A percentile compares a stretch with the other conserved stretches of the same genome.
These are phyloP conservation scores for Barnardius zonarius DNA, from an alignment of 2,113 vertebrate species.

Conservation along the genomic window DNA sequence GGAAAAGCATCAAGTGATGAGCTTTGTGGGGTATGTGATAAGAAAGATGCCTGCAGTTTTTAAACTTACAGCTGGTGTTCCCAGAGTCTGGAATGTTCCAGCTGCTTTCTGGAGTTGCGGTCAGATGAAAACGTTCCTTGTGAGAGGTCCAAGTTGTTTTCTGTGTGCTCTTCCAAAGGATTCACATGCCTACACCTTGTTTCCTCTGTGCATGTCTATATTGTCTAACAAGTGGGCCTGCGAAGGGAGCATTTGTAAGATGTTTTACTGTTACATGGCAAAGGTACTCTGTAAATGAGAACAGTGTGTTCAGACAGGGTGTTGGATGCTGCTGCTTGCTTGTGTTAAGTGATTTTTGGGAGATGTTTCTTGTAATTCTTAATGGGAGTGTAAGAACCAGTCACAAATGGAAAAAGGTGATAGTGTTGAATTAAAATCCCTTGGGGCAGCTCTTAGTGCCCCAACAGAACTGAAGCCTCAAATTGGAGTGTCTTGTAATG, in stretches of 20 bases:
- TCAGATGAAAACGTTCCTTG: not conserved
- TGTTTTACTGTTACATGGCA: not conserved
- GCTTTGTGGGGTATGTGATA: not conserved
- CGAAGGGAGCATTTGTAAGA: not conserved
- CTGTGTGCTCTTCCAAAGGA: not conserved
- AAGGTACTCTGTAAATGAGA: not conserved
- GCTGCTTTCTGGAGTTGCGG: not conserved
- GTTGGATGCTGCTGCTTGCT: not conserved
- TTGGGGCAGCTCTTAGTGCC: not conserved
- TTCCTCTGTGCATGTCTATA: not conserved
- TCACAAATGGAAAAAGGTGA: not conserved
- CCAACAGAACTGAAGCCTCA: not conserved
- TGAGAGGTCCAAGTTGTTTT: not conserved
- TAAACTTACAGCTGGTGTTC: not conserved
- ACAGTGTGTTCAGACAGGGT: fast-evolving
- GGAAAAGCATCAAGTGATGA: not conserved
- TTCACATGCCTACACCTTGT: fast-evolving
- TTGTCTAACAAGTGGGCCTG: not conserved
- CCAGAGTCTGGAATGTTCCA: not conserved
- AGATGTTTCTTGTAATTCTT: not conserved
- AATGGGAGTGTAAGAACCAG: not conserved
- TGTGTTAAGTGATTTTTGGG: not conserved
- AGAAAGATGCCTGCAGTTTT: not conserved
- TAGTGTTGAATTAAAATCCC: not conserved
- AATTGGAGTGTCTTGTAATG: not conserved